Evolutionary conservation across 2,888 invertebrate species (phyloP), one percentile per base, ranked within the genome.

Genomic region (Conus canariensis): DNA sequence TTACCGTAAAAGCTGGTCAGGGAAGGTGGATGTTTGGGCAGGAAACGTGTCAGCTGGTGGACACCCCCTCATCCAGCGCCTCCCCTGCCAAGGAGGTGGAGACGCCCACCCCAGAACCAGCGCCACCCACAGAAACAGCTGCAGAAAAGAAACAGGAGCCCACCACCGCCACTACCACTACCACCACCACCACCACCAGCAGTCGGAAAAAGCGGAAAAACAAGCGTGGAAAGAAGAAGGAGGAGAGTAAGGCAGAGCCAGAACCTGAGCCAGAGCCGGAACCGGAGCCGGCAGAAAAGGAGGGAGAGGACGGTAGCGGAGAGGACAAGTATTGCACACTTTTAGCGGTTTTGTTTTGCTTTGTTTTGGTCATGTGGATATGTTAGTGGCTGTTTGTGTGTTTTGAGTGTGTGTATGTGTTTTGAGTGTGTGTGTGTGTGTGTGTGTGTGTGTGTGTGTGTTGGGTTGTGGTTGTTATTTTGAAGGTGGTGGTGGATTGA

Each of bases 151-250:
- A 93, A 45, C 60, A 88, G 6, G 92, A 92, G 25, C 64, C 91
- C 14, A 91, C 91, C 16, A 90, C 92, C n/a, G 4, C 45, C 4
- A 91, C 12, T 16, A 92, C 91, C n/a, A 90, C 92, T 19, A 91
- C 92, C 56, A 94, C 45, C 45, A 92, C 93, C 6, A 94, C 12
- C 19, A 92, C 91, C n/a, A 90, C 92, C n/a, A 91, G 92, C 56
- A 94, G 93, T 85, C 92, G 93, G 0, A 94, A 93, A 91, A 94
- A 94, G 89, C 94, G 94, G 91, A 94, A 94, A 91, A 94, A 94
- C 92, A 94, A 94, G 89, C 86, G 86, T 1, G 92, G 93, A 45
- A 92, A 92, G 87, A 92, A 91, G 85, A 91, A 92, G 14, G 92
- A 90, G 59, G 91, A 92, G 92, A 89, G 30, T 83, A 70, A 64